Conservation (phyloP, 2,113 vertebrate species). For the Poeciliopsis retropinna region DNA sequence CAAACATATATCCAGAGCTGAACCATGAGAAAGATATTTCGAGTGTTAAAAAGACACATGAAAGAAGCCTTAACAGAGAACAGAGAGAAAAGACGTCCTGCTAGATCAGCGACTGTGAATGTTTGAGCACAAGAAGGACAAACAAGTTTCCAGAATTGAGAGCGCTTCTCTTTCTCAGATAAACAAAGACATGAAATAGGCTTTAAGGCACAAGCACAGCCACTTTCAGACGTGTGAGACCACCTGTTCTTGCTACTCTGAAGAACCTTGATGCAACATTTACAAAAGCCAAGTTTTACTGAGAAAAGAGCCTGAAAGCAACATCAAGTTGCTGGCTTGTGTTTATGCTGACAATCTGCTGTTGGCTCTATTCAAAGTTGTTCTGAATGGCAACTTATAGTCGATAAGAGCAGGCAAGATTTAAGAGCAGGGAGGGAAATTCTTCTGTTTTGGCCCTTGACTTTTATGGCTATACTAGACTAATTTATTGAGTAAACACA, state of each 20-base stretch:
- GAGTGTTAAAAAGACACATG: conserved; percentile 3
- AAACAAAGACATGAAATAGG: conserved; percentile 62
- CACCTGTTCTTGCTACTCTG: conserved; percentile 43
- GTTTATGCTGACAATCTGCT: conserved; percentile 16
- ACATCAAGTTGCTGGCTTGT: conserved; percentile 10
- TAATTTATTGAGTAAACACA: conserved; percentile 18
- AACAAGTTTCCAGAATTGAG: conserved; percentile 59
- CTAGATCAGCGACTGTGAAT: conserved; percentile 20
- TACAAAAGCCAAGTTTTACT: conserved; percentile 18
- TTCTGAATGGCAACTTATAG: conserved; percentile 23
- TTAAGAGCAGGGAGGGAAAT: neutral
- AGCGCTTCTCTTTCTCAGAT: conserved; percentile 51
- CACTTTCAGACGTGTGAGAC: conserved; percentile 41
- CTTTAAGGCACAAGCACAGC: conserved; percentile 51
- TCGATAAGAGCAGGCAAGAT: neutral
- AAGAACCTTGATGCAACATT: conserved; percentile 23
- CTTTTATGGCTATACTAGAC: neutral
- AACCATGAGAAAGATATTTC: conserved; percentile 41
- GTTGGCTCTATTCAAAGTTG: conserved; percentile 16
- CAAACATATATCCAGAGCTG: conserved; percentile 38
- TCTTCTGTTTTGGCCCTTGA: conserved; percentile 1
- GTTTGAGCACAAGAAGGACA: conserved; percentile 55
- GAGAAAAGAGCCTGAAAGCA: conserved; percentile 24
- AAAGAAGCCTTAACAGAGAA: conserved; percentile 32
- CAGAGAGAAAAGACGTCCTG: conserved; percentile 16